Conservation (phyloP, 2,797 vertebrate genomes). For the Dendrocincla tyrannina region DNA sequence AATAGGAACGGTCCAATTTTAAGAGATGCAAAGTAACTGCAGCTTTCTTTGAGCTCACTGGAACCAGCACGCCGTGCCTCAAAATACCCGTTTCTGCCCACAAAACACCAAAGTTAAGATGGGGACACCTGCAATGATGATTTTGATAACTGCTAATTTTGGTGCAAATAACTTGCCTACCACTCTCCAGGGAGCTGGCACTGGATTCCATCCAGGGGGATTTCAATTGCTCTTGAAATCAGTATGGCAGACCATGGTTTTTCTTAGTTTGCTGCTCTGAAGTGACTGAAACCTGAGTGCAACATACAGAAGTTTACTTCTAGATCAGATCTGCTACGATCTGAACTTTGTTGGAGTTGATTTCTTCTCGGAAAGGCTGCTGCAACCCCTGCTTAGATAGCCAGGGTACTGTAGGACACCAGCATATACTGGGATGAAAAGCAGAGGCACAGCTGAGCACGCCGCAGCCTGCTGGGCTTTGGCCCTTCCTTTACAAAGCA, state of each 20-base stretch:
- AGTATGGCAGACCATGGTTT: not conserved
- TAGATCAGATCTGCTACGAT: not conserved
- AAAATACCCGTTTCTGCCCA: not conserved
- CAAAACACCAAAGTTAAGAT: not conserved
- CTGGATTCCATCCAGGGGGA: not conserved
- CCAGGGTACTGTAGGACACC: not conserved
- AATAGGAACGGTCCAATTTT: not conserved
- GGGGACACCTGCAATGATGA: not conserved
- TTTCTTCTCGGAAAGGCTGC: not conserved
- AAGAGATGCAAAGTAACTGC: not conserved
- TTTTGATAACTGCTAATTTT: not conserved
- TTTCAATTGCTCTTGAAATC: not conserved
- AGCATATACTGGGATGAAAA: not conserved
- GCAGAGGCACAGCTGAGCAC: not conserved
- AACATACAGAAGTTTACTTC: not conserved
- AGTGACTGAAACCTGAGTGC: not conserved
- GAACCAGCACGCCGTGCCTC: not conserved
- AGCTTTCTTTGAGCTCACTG: not conserved
- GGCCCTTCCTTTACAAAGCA: not conserved
- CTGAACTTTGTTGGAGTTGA: not conserved
- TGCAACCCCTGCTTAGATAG: not conserved
- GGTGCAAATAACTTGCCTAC: not conserved
- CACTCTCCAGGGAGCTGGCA: not conserved
- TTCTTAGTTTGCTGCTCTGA: not conserved
- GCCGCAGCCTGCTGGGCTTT: fast-evolving